Evolutionary conservation across 2,797 vertebrate species (phyloP), one percentile per base, ranked within the genome.

Genomic region (Scolopax bukidnonensis): DNA sequence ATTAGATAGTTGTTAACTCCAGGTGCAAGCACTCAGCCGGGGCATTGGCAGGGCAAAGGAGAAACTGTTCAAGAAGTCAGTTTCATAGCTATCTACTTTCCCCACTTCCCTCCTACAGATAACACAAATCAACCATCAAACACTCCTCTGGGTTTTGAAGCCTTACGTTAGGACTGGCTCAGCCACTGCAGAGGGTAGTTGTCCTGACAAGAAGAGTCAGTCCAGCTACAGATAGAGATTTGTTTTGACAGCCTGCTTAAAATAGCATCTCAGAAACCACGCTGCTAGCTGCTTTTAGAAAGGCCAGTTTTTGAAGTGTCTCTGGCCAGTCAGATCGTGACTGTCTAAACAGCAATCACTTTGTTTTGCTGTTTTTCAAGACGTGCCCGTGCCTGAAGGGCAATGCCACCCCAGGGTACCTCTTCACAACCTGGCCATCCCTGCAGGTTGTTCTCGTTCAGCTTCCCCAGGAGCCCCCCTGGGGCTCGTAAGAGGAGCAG

Each of bases 161-260:
- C 33, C 53, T 81, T 54, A 23, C 4, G 5, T 51, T 80, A 86
- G 65, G 59, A 67, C 54, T 81, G 30, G 79, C 43, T 87, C 73
- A 81, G 36, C 54, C 54, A 51, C 82, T 75, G 82, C 87, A 40
- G 45, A 75, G 84, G 27, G 65, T 73, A 36, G 84, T 57, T 57
- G 71, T 75, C 71, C 91, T 93, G 95, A 86, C 90, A 84, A 85
- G 76, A 84, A 80, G 40, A 90, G 92, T 85, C 87, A 93, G 57
- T 85, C 87, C 76, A 92, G 68, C 79, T 87, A 57, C 9, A 45
- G 93, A 91, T 36, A 59, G 76, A 93, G 89, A 95, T 92, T 92
- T 93, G 54, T 94, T 95, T 88, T 93, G 94, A 96, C 95, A 89
- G 91, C 50, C 5, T 30, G 64, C 83, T 93, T 65, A 91, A 96